These are phyloP conservation scores for Erpetoichthys calabaricus DNA, from an alignment of 2,797 vertebrate species.

Conservation along the genomic window DNA sequence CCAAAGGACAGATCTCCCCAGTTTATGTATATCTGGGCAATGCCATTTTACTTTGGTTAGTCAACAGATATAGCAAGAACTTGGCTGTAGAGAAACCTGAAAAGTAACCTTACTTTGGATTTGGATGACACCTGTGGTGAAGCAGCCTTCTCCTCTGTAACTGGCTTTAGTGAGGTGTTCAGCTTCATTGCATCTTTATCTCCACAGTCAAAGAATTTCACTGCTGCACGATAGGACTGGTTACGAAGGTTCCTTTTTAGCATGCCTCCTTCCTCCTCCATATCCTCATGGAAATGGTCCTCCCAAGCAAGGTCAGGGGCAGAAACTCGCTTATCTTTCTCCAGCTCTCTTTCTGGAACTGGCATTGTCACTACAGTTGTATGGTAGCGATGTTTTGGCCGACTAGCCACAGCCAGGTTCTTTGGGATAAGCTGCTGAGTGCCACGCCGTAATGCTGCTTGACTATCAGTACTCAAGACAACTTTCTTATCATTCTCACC, in stretches of 20 bases:
- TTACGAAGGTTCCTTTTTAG: slow-evolving; percentile 72
- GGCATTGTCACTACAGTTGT: slow-evolving; percentile 55
- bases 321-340: slow-evolving; percentile 18
- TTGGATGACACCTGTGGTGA: slow-evolving; percentile 25
- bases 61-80: no score
- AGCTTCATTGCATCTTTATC: accelerated
- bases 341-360: slow-evolving; percentile 26
- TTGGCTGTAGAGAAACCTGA: no score
- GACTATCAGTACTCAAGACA: slow-evolving; percentile 72
- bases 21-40: no score
- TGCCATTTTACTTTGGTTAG: no score
- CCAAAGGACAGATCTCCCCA: no score
- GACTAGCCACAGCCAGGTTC: slow-evolving; percentile 49
- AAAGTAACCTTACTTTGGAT: slow-evolving; percentile 33
- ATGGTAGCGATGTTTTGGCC: slow-evolving; percentile 57
- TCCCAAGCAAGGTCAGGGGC: slow-evolving; percentile 46
- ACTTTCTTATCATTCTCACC: slow-evolving; percentile 20
- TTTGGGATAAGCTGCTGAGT: slow-evolving; percentile 77
- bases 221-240: slow-evolving; percentile 74
- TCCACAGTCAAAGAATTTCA: slow-evolving; percentile 43
- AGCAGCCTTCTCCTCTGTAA: slow-evolving; percentile 34
- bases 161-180: slow-evolving; percentile 30
- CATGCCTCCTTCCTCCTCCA: slow-evolving; percentile 25
- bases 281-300: slow-evolving; percentile 52
- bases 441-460: slow-evolving; percentile 54